A percentile compares a stretch with the other conserved stretches of the same genome.
Conservation (phyloP, 1,140 invertebrate genomes). For the Scaptomyza montana region DNA sequence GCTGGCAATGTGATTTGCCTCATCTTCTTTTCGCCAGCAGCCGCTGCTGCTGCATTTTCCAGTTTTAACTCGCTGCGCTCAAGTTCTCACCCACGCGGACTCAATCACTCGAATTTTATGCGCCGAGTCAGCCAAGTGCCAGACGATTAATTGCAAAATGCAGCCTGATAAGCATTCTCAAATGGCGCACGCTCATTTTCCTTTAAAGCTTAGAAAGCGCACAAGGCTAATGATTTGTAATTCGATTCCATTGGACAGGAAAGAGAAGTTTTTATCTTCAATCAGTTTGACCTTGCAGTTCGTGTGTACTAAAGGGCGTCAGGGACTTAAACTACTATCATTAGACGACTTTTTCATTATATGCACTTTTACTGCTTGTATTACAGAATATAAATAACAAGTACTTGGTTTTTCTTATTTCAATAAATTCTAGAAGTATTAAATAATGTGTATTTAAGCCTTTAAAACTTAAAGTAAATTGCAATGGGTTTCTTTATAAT, state of each 20-base stretch:
- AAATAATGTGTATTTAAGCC: no score
- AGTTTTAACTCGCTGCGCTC: conserved; percentile 8
- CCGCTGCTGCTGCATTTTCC: conserved; percentile 30
- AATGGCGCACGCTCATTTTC: conserved; percentile 10
- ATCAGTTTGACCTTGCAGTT: no score
- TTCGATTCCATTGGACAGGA: background rate
- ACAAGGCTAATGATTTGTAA: conserved; percentile 9
- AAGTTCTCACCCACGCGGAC: conserved; percentile 10
- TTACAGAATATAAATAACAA: no score
- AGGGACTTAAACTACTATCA: no score
- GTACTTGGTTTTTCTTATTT: no score
- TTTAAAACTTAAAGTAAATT: no score
- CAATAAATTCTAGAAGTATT: no score
- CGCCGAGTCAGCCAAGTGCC: conserved; percentile 60
- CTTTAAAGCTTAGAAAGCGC: conserved; percentile 15
- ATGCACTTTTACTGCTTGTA: no score
- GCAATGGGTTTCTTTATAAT: no score
- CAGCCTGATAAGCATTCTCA: conserved; percentile 35
- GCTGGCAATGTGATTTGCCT: conserved; percentile 13
- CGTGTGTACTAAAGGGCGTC: no score
- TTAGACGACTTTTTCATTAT: no score
- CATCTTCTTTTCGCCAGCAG: conserved; percentile 7
- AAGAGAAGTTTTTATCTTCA: background rate
- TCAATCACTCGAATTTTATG: conserved; percentile 63
- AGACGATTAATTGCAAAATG: conserved; percentile 67